These are phyloP conservation scores for Drosophila robusta DNA, from an alignment of 2,888 invertebrate species.

Conservation along the genomic window DNA sequence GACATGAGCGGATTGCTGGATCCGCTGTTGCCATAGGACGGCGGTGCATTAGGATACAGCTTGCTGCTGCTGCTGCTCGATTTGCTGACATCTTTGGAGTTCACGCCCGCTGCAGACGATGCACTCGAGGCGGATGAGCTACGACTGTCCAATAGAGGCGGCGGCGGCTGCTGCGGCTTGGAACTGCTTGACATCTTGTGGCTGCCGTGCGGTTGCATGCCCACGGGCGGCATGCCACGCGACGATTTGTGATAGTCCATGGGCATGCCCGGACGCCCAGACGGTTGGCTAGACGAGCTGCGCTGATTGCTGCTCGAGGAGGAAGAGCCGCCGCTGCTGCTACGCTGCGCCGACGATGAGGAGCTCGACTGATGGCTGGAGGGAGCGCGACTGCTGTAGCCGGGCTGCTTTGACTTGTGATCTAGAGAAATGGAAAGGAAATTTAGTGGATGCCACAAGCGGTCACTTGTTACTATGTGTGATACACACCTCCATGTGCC, in stretches of 20 bases:
- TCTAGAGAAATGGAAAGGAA: conserved; percentile 56
- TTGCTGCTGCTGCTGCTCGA: conserved; percentile 64
- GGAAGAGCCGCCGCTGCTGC: conserved; percentile 33
- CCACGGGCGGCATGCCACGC: conserved; percentile 70
- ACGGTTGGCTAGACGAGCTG: conserved; percentile 51
- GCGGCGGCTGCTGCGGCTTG: conserved; percentile 62
- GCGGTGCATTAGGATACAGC: conserved; percentile 68
- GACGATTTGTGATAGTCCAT: conserved; percentile 83
- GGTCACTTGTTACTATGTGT: background rate
- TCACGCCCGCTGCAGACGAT: conserved; percentile 43
- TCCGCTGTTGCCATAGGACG: conserved; percentile 53
- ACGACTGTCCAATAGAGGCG: conserved; percentile 40
- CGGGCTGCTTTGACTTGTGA: conserved; percentile 77
- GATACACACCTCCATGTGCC: conserved; percentile 72
- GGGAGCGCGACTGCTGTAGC: conserved; percentile 72
- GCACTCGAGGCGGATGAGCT: conserved; percentile 56
- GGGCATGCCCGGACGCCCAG: conserved; percentile 65
- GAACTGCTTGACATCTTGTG: conserved; percentile 73
- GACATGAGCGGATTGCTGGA: conserved; percentile 55
- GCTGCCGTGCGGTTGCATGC: conserved; percentile 59
- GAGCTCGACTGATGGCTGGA: conserved; percentile 59
- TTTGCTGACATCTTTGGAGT: conserved; percentile 61
- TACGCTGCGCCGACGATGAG: conserved; percentile 55
- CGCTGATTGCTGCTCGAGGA: conserved; percentile 53
- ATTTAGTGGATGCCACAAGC: background rate